A percentile compares a stretch with the other conserved stretches of the same genome.
phyloP scores from a whole-genome alignment of 1,140 invertebrate genomes.

The Mactra quadrangularis region DNA sequence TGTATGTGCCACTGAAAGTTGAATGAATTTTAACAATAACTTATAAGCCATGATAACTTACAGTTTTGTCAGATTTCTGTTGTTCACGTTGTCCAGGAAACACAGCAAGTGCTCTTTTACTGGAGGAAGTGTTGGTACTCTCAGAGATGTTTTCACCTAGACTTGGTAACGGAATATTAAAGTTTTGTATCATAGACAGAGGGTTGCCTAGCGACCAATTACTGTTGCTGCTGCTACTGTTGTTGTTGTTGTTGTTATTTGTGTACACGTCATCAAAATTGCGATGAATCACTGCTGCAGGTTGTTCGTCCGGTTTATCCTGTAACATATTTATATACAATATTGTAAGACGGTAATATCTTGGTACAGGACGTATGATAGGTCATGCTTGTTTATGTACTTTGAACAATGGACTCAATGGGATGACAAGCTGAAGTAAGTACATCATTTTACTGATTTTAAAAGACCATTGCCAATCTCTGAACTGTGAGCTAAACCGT shows the following conservation, averaged over 20 bases:
- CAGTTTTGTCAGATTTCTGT: background rate
- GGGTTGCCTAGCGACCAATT: constrained; percentile 31
- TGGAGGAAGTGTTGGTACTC: too few relatives aligned
- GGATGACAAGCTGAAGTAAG: too few relatives aligned
- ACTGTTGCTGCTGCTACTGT: background rate
- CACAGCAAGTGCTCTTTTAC: constrained; percentile 11
- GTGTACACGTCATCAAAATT: constrained; percentile 59
- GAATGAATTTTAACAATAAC: too few relatives aligned
- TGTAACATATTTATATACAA: background rate
- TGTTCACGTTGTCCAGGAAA: constrained; percentile 14
- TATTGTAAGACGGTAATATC: too few relatives aligned
- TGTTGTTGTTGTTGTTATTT: background rate
- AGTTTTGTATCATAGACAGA: constrained; percentile 38
- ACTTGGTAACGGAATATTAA: constrained; percentile 50
- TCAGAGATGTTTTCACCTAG: constrained; percentile 22
- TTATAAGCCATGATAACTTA: too few relatives aligned
- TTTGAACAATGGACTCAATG: too few relatives aligned
- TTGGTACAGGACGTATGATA: too few relatives aligned
- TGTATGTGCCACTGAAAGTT: too few relatives aligned
- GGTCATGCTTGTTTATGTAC: too few relatives aligned
- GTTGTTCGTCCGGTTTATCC: constrained; percentile 35
- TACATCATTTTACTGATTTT: too few relatives aligned
- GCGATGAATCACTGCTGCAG: constrained; percentile 48
- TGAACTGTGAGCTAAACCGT: too few relatives aligned
- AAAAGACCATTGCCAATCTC: too few relatives aligned